phyloP scores from a whole-genome alignment of 64 coral and sea anemone genomes.

The Porites australiensis region DNA sequence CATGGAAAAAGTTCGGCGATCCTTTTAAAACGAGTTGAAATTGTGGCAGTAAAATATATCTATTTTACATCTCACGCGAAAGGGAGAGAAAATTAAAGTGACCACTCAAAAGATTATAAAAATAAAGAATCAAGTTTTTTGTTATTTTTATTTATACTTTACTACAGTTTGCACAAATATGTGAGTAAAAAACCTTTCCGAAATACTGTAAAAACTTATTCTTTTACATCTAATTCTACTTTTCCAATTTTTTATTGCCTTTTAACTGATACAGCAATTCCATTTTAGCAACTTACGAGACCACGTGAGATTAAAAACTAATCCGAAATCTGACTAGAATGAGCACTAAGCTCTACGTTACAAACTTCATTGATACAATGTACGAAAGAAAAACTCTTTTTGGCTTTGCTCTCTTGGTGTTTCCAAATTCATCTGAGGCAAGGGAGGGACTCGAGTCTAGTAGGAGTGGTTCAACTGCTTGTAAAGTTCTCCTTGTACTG shows the following conservation, averaged over 20 bases:
- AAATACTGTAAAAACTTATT: no score
- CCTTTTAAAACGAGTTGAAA: no score
- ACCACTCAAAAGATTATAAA: no score
- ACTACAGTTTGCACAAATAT: no score
- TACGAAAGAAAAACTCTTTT: background rate
- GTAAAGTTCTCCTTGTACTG: background rate
- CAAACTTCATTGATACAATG: constrained; percentile 22
- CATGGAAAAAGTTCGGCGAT: no score
- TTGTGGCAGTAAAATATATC: no score
- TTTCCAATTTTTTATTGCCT: background rate
- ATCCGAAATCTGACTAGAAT: background rate
- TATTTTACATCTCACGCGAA: no score
- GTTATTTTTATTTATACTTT: no score
- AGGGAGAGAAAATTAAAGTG: no score
- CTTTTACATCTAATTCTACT: no score
- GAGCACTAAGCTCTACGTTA: constrained; percentile 26
- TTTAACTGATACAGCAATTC: background rate
- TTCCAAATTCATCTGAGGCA: background rate
- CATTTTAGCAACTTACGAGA: background rate
- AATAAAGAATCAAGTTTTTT: no score
- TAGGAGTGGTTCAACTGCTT: background rate
- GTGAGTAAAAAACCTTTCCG: no score
- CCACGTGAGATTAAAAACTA: background rate
- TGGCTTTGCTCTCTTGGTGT: background rate
- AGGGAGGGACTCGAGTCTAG: background rate